Evolutionary conservation across 2,888 invertebrate genomes (phyloP), one percentile per base, ranked within the genome.

Genomic region (Eristalis arbustorum): DNA sequence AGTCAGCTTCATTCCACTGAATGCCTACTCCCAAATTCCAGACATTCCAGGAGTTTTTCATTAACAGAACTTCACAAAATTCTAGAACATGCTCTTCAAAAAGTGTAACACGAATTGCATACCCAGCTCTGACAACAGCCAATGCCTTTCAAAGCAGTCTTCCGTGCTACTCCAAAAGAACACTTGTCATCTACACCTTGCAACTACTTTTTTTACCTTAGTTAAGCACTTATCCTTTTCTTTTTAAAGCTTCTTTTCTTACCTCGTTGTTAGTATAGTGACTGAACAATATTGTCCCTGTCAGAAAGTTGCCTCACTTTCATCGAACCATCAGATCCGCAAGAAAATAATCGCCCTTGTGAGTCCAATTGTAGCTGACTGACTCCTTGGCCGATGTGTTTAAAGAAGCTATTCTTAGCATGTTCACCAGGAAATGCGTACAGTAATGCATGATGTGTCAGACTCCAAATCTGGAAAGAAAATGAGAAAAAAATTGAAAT

Each of bases 251-350:
- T 31, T 1, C 1, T 10, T 31, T 4, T 25, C 67, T 83, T 83
- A 87, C 87, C 88, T 77, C 66, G 61, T 75, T 76, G 77, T 91
- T 93, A 94, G 91, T 94, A 94, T 90, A 94, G 91, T 83, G 94
- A 93, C 89, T 94, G 94, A 81, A 94, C 94, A 89, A 94, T 93
- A 85, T 94, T 93, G 90, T 96, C 95, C 89, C 96, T 95, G 91
- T 98, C 98, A 22, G 98, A 98, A 90, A 99, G 94, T 92, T 97
- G 96, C 89, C 99, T 95, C 89, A 99, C 97, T 94, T 99, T 99
- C 96, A 99, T 97, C 68, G 99, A 98, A 90, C 99, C 99, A 94
- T 99, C 99, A 67, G 98, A 98, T 75, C 99, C 99, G 93, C 99
- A 99, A 6, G 99, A 99, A 94, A 98, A 99, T 89, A 99, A 94